Base-by-base conservation (phyloP, 2,113 vertebrate species). In the Centrocercus urophasianus region DNA sequence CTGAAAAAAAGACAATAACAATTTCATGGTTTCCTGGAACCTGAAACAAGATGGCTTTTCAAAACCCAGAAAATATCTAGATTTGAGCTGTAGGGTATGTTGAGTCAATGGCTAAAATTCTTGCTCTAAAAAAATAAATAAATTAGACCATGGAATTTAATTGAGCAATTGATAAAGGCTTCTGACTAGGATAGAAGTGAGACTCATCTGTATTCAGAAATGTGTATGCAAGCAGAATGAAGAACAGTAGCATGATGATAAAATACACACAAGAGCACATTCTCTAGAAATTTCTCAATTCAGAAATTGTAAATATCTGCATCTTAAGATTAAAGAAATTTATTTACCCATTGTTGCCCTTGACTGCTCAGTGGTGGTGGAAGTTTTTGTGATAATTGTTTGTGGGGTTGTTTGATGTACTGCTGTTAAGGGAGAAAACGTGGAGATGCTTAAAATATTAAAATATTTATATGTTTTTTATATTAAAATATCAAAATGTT, bases 261-360 rank as follows among this genome's bases (percentile, higher is more conserved):
- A 36, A 78, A 93, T 45, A 38, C 40, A 36, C 57, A 60, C 0
- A 42, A 42, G 59, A 93, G 32, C 40, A 54, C 28, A 30, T 70
- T 72, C 30, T 93, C 36, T 5, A 91, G 36, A 75, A 89, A 77
- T 56, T 57, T 86, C 13, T 83, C 60, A 27, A 40, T 19, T 88
- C 28, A 93, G 86, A 94, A 94, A 67, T 6, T 47, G 71, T 90
- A 79, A 79, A 83, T 64, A 73, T 8, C 27, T 80, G 11, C 56
- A 38, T 71, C 83, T 83, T 75, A 89, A 76, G 1, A 15, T 90
- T 42, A 93, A 92, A 74, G 63, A 93, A 96, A 90, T 42, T 79
- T 74, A 94, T 97, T 98, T 98, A 98, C 98, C 97, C 97, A 96
- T 79, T 83, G 97, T 97, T 94, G 97, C 81, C 95, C 93, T 97